Evolutionary conservation across 2,797 vertebrate species (phyloP).

Genomic region (Columba guinea): DNA sequence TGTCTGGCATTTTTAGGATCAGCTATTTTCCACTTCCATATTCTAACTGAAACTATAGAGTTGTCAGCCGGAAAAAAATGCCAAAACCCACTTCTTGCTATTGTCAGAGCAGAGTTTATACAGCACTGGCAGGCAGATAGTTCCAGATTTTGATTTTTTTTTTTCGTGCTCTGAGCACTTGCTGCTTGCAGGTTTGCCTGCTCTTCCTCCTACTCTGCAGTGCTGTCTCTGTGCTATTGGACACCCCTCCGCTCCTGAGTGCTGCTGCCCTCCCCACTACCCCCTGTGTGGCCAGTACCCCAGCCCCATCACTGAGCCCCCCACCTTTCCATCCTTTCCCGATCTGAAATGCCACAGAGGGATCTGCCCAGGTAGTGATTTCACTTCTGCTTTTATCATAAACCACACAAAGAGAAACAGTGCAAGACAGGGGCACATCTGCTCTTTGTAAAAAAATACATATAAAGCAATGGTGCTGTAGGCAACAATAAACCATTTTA

Average conservation of each 20-base stretch:
- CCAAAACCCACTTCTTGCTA: background rate
- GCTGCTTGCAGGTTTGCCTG: background rate
- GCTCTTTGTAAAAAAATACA: background rate
- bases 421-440: background rate
- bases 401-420: background rate
- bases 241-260: fast-evolving
- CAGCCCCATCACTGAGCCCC: background rate
- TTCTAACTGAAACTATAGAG: background rate
- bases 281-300: fast-evolving
- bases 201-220: background rate
- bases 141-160: background rate
- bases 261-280: background rate
- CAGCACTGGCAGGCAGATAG: background rate
- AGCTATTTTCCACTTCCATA: background rate
- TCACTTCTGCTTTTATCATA: background rate
- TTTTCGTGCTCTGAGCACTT: background rate
- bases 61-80: background rate
- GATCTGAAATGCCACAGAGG: background rate
- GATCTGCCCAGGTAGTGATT: background rate
- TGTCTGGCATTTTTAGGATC: background rate
- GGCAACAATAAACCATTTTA: slow-evolving; percentile 67
- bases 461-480: slow-evolving; percentile 3
- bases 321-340: background rate
- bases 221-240: background rate
- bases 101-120: background rate